Conservation (phyloP, 64 coral and sea anemone species). For the Orbicella faveolata region DNA sequence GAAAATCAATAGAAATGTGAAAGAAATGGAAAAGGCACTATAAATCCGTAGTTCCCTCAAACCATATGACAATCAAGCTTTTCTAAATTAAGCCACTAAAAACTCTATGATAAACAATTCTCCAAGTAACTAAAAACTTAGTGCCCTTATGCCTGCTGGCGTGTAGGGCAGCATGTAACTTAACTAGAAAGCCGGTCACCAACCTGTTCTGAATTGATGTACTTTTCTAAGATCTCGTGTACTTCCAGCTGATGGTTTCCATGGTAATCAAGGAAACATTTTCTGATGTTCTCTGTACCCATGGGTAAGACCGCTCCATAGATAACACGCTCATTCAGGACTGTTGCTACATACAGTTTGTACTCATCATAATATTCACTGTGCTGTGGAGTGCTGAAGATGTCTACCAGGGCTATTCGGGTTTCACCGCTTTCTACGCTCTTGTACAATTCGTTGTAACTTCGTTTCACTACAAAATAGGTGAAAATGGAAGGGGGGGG, state of each 20-base stretch:
- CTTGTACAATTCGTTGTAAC: conserved; percentile 65
- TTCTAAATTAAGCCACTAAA: background rate
- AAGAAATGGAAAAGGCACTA: too few species aligned
- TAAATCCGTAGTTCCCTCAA: too few species aligned
- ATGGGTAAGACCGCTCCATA: conserved; percentile 70
- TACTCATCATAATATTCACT: conserved; percentile 54
- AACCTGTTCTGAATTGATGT: conserved; percentile 23
- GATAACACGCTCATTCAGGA: conserved; percentile 46
- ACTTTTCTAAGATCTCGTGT: conserved; percentile 60
- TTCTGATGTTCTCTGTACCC: conserved; percentile 3
- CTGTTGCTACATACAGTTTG: conserved; percentile 43
- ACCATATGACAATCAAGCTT: too few species aligned
- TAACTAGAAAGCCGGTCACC: background rate
- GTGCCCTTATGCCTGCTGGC: background rate
- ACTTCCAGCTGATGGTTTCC: conserved; percentile 46
- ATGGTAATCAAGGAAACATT: conserved; percentile 48
- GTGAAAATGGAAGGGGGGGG: background rate
- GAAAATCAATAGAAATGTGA: too few species aligned
- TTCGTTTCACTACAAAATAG: conserved; percentile 43
- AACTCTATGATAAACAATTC: background rate
- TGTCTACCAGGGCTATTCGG: conserved; percentile 76
- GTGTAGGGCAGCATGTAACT: too few species aligned
- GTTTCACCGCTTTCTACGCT: conserved; percentile 55
- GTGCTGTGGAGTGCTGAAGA: conserved; percentile 69
- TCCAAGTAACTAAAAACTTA: too few species aligned